Base-by-base conservation (phyloP, 1,140 invertebrate genomes). In the Sinonovacula constricta region DNA sequence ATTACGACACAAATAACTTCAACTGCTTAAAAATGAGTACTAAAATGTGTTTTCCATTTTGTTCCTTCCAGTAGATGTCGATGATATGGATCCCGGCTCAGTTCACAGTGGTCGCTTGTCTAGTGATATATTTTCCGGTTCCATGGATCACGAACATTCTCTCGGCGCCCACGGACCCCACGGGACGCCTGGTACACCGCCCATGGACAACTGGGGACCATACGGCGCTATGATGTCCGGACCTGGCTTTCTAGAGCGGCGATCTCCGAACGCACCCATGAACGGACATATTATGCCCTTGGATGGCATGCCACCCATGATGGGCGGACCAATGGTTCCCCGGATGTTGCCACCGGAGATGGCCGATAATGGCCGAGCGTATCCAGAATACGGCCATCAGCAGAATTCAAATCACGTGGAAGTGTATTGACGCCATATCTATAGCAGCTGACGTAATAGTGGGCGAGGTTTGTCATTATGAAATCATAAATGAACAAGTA, bases 351-450 rank as follows among this genome's bases (percentile, higher is more conserved):
- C 81, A 22, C 67, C 80, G 22, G 87, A 87, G 33, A 83, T 86
- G 24, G 85, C 79, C 57, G 86, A 86, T 34, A 86, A 76, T 74
- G 78, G 80, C 30, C 81, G 82, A 69, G 79, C 85, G 26, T 89
- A 83, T 81, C 78, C 84, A 30, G 87, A 89, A 69, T 90, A 88
- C 59, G 30, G 78, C 69, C n/a, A n/a, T n/a, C n/a, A n/a, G n/a
- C 30, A 82, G 86, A 65, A 86, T 72, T 34, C 88, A 87, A 75
- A 89, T 70, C 89, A 90, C 81, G 89, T 90, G 51, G 89, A 90
- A 75, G 89, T 90, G 28, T 90, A 90, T 68, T 90, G 77, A 87
- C 7, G 3, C 2, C 12, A 22, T 62, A 5, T 26, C 14, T 33
- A 33, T 31, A 4, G 14, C 22, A 15, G 26, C n/a, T n/a, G n/a